Conservation (phyloP, 37 sponge, comb jelly and placozoan species). For the Ephydatia muelleri region DNA sequence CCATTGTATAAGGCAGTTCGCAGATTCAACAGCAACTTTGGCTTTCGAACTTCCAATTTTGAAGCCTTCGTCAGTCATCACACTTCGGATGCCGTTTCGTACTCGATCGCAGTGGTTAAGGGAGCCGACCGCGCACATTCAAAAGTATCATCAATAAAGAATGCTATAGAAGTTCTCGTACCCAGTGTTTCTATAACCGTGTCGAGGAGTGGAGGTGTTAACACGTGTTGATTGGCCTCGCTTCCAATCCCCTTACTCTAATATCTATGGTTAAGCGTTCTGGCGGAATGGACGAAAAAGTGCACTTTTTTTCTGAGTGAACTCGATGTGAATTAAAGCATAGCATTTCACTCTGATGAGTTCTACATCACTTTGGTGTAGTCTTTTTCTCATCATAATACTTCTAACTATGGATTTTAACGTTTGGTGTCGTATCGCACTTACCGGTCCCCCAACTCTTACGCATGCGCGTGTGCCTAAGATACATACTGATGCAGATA, state of each 20-base stretch:
- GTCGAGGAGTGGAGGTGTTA: too few relatives aligned
- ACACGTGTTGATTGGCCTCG: too few relatives aligned
- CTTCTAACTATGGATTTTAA: background rate
- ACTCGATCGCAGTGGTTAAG: too few relatives aligned
- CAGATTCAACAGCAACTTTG: too few relatives aligned
- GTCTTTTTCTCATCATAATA: background rate
- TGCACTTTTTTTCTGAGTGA: background rate
- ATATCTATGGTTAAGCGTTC: background rate
- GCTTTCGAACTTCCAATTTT: too few relatives aligned
- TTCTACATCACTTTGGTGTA: background rate
- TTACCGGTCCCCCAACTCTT: background rate
- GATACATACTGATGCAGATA: background rate
- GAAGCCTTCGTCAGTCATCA: too few relatives aligned
- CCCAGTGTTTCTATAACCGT: too few relatives aligned
- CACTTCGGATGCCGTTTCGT: too few relatives aligned
- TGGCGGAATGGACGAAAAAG: background rate
- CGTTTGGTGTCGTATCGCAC: background rate
- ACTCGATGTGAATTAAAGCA: background rate
- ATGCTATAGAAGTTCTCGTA: too few relatives aligned
- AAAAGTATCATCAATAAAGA: too few relatives aligned
- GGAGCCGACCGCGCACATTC: too few relatives aligned
- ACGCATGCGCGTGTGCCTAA: slow-evolving; percentile 1
- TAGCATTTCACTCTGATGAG: background rate
- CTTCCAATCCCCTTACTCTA: background rate
- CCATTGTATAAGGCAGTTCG: too few relatives aligned